Evolutionary conservation across 2,113 vertebrate genomes (phyloP).

Genomic region (Platycercus adscitus): DNA sequence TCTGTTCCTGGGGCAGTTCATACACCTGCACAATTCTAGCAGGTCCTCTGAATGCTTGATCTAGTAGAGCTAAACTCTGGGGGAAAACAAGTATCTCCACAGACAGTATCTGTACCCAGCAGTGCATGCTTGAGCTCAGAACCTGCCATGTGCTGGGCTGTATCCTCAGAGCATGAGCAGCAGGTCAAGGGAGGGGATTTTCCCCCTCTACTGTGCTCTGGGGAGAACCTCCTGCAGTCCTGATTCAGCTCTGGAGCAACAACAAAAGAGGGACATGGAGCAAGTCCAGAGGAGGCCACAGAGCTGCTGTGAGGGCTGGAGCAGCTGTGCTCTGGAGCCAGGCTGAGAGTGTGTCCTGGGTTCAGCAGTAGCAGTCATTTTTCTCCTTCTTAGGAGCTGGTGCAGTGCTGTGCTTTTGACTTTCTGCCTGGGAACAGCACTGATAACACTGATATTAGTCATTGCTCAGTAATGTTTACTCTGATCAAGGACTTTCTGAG

Average conservation of each 20-base stretch:
- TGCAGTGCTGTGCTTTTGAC: too few relatives aligned
- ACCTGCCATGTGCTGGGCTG: not conserved
- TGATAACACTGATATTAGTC: too few relatives aligned
- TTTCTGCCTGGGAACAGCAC: too few relatives aligned
- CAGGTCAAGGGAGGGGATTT: not conserved
- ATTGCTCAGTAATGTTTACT: too few relatives aligned
- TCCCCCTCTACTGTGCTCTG: not conserved
- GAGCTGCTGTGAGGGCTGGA: not conserved
- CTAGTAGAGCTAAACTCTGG: not conserved
- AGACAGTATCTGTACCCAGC: not conserved
- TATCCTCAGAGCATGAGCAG: not conserved
- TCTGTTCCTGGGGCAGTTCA: not conserved
- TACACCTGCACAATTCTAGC: not conserved
- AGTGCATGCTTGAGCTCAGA: not conserved
- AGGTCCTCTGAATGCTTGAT: not conserved
- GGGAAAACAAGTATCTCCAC: not conserved
- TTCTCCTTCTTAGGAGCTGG: too few relatives aligned
- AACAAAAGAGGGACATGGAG: not conserved
- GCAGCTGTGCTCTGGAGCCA: not conserved
- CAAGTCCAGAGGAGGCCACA: not conserved
- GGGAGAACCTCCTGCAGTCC: not conserved
- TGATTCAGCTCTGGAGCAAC: not conserved
- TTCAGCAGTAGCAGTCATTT: too few relatives aligned
- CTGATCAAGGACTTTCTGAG: too few relatives aligned
- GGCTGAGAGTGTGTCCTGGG: not conserved